These are phyloP conservation scores for Ctenochaetus hawaiiensis DNA, from an alignment of 2,797 vertebrate species.

Conservation along the genomic window DNA sequence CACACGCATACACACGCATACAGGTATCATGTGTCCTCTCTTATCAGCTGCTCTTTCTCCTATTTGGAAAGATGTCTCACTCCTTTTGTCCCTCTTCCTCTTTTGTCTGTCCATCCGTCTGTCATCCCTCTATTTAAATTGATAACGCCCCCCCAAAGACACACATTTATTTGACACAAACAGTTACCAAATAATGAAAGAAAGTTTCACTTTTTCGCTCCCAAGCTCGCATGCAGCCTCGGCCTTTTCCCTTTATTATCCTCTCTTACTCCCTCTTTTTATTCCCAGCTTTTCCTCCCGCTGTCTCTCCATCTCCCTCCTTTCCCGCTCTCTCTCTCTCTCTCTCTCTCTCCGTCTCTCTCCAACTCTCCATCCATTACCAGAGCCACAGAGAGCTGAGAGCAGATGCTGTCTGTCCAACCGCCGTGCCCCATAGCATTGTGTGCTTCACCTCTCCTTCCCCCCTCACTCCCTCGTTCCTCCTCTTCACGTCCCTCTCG, in stretches of 20 bases:
- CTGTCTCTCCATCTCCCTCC: slow-evolving; percentile 23
- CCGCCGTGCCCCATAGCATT: slow-evolving; percentile 82
- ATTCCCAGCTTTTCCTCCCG: slow-evolving; percentile 30
- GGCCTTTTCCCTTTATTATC: slow-evolving; percentile 7
- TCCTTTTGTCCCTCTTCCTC: slow-evolving; percentile 87
- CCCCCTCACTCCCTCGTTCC: slow-evolving; percentile 78
- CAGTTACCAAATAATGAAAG: slow-evolving; percentile 19
- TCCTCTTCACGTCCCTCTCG: slow-evolving; percentile 88
- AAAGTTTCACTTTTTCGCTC: slow-evolving; percentile 68
- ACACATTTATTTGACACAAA: slow-evolving; percentile 5
- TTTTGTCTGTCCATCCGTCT: slow-evolving; percentile 90
- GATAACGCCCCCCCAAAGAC: slow-evolving; percentile 79
- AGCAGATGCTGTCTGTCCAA: slow-evolving; percentile 85
- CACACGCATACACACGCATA: slow-evolving; percentile 79
- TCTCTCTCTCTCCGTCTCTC: slow-evolving; percentile 53
- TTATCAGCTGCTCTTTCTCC: slow-evolving; percentile 96
- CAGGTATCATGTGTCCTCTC: slow-evolving; percentile 93
- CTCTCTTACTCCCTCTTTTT: slow-evolving; percentile 13
- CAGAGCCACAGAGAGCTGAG: slow-evolving; percentile 76
- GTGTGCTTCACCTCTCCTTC: slow-evolving; percentile 86
- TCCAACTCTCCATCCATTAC: slow-evolving; percentile 76
- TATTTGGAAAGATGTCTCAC: slow-evolving; percentile 90
- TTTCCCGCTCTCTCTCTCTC: slow-evolving; percentile 39
- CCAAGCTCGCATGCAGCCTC: background rate
- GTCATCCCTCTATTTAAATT: slow-evolving; percentile 91